Conservation (phyloP, 35 echinoderm and acorn worm species). For the Holothuria glaberrima region DNA sequence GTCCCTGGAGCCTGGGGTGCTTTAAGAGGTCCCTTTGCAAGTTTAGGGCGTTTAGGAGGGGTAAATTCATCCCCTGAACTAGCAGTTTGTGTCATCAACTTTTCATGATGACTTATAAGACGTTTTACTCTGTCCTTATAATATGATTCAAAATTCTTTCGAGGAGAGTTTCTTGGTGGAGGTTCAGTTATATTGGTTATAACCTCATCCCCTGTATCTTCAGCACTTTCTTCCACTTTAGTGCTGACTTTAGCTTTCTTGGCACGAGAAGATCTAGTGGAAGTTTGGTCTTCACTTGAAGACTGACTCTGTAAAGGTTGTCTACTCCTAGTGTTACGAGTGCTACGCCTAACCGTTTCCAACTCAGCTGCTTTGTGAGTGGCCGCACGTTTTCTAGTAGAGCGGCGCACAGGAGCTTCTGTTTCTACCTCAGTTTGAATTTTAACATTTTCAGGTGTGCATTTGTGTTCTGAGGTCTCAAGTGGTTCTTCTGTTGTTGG, state of each 20-base stretch:
- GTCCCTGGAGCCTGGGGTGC: neutral
- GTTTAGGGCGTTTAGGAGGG: slow-evolving; percentile 3
- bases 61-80: slow-evolving; percentile 39
- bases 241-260: neutral
- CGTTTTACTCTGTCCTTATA: slow-evolving; percentile 50
- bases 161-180: slow-evolving; percentile 25
- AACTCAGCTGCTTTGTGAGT: neutral
- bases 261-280: neutral
- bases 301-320: neutral
- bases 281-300: neutral
- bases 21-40: neutral
- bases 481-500: too few species aligned
- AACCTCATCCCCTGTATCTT: neutral
- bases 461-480: too few species aligned
- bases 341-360: neutral
- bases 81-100: slow-evolving; percentile 7
- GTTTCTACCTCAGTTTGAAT: neutral
- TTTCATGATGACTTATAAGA: slow-evolving; percentile 39
- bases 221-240: neutral
- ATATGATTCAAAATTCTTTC: slow-evolving; percentile 25
- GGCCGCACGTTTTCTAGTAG: neutral
- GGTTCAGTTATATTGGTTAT: neutral
- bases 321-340: neutral
- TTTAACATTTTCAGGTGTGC: too few species aligned
- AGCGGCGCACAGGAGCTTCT: slow-evolving; percentile 5